Evolutionary conservation across 2,113 vertebrate species (phyloP).

Genomic region (Mionectes macconnelli): DNA sequence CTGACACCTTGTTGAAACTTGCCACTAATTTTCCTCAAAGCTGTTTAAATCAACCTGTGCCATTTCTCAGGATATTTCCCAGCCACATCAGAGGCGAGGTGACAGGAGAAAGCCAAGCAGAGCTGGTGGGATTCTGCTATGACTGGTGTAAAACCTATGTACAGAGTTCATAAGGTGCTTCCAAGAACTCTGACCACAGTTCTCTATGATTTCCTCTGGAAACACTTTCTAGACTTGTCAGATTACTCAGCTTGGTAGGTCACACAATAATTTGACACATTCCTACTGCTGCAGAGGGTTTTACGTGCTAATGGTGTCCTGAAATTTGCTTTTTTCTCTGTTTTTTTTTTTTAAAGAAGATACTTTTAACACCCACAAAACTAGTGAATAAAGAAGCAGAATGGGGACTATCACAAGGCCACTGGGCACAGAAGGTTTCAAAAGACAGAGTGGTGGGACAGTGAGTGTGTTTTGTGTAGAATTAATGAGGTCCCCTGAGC

Average conservation of each 20-base stretch:
- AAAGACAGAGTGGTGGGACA: not conserved
- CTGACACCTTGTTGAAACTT: not conserved
- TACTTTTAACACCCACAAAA: not conserved
- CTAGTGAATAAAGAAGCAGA: not conserved
- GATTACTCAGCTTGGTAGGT: conserved; percentile 48
- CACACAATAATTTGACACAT: not conserved
- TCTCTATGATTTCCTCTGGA: conserved; percentile 34
- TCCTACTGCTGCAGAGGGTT: not conserved
- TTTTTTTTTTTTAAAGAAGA: not conserved
- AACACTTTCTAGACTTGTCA: conserved; percentile 44
- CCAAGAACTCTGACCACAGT: conserved; percentile 37
- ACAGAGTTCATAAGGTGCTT: not conserved
- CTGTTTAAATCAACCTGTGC: not conserved
- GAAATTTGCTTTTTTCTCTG: not conserved
- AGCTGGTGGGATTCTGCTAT: conserved; percentile 9
- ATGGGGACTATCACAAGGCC: rapidly evolving
- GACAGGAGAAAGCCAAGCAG: conserved; percentile 4
- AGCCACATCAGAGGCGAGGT: rapidly evolving
- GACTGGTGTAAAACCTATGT: not conserved
- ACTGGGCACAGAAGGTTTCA: not conserved
- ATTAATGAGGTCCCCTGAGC: not conserved
- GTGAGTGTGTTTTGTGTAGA: not conserved
- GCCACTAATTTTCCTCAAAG: not conserved
- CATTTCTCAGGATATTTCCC: not conserved
- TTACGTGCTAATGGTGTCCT: not conserved